phyloP scores from a whole-genome alignment of 2,888 invertebrate genomes.

The Laothoe populi region DNA sequence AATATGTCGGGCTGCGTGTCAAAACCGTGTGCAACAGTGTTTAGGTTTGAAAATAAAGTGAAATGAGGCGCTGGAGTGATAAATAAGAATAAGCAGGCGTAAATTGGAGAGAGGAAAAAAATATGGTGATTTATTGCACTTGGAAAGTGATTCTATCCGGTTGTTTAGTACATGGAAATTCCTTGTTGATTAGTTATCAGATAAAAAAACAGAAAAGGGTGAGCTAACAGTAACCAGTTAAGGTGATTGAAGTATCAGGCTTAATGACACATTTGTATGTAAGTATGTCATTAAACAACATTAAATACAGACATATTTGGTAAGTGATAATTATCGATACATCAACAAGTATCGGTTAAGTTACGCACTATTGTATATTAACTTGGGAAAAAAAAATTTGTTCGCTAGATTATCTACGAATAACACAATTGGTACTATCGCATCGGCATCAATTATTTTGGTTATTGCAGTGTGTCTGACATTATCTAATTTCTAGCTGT shows the following conservation, averaged over 20 bases:
- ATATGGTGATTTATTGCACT: conserved; percentile 5
- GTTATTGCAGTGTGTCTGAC: neutral
- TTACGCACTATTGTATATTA: neutral
- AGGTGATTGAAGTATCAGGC: too few species aligned
- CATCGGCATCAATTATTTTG: neutral
- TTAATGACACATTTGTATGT: too few species aligned
- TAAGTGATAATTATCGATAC: neutral
- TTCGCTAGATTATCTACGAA: conserved; percentile 19
- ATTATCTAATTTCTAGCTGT: neutral
- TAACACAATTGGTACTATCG: conserved; percentile 5
- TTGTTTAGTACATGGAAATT: neutral
- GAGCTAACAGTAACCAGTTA: neutral
- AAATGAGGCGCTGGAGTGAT: conserved; percentile 1
- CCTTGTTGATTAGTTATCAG: neutral
- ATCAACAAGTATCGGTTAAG: neutral
- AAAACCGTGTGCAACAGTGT: conserved; percentile 22
- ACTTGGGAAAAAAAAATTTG: too few species aligned
- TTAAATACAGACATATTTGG: neutral
- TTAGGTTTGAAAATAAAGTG: conserved; percentile 20
- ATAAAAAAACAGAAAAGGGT: neutral
- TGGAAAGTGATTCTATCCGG: neutral
- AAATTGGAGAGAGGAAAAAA: neutral
- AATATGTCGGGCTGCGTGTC: conserved; percentile 16
- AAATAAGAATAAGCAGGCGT: conserved; percentile 5
- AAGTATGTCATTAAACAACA: too few species aligned